A percentile compares a stretch with the other conserved stretches of the same genome.
These are phyloP conservation scores for Thera britannica DNA, from an alignment of 2,888 invertebrate genomes.

Conservation along the genomic window DNA sequence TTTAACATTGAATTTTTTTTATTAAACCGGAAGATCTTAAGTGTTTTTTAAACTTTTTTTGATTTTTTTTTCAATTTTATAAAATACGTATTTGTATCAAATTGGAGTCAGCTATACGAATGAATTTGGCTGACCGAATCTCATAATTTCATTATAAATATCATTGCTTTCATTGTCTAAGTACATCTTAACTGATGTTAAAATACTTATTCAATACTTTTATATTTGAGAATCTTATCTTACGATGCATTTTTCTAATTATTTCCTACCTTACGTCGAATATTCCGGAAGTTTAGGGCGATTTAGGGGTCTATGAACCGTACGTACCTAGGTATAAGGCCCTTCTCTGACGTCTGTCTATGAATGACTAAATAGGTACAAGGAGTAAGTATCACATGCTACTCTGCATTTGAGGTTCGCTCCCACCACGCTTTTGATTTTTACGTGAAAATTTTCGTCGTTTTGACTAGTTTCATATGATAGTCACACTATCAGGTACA, in stretches of 20 bases:
- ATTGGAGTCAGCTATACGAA: slow-evolving; percentile 78
- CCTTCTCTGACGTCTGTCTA: slow-evolving; percentile 39
- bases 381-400: slow-evolving; percentile 82
- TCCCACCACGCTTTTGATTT: slow-evolving; percentile 63
- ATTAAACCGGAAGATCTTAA: slow-evolving; percentile 79
- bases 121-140: slow-evolving; percentile 76
- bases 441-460: slow-evolving; percentile 37
- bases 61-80: slow-evolving; percentile 68
- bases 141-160: slow-evolving; percentile 76
- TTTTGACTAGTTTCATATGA: slow-evolving; percentile 30
- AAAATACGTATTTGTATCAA: slow-evolving; percentile 84
- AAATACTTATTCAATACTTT: slow-evolving; percentile 83
- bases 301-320: slow-evolving; percentile 46
- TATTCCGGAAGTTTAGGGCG: slow-evolving; percentile 71
- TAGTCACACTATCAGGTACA: slow-evolving; percentile 37
- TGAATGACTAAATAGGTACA: slow-evolving; percentile 70
- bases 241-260: slow-evolving; percentile 81
- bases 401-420: slow-evolving; percentile 70
- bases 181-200: slow-evolving; percentile 78
- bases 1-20: slow-evolving; percentile 69
- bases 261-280: slow-evolving; percentile 72
- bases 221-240: slow-evolving; percentile 77
- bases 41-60: slow-evolving; percentile 71
- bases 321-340: slow-evolving; percentile 18
- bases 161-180: slow-evolving; percentile 80